phyloP scores from a whole-genome alignment of 2,113 vertebrate species.

The Scortum barcoo region DNA sequence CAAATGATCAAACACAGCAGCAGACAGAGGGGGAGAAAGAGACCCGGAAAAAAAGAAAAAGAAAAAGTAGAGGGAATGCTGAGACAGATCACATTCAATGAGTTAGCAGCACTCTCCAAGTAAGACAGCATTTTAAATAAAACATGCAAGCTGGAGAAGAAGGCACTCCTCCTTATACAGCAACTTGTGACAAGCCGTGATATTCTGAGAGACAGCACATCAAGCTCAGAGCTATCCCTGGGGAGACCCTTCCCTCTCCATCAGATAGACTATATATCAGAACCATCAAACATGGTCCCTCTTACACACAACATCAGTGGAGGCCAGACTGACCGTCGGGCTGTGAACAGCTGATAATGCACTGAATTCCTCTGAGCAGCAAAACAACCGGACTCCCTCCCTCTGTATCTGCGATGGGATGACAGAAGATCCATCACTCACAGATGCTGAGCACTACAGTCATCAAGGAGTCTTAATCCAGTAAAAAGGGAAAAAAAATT shows the following conservation, averaged over 20 bases:
- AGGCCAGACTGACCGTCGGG: conserved; percentile 46
- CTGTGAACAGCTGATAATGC: conserved; percentile 59
- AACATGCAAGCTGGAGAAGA: conserved; percentile 78
- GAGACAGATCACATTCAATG: conserved; percentile 72
- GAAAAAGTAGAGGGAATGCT: conserved; percentile 27
- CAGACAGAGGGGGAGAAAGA: conserved; percentile 21
- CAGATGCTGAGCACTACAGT: conserved; percentile 14
- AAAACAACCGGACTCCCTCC: conserved; percentile 27
- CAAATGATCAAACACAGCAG: conserved; percentile 54
- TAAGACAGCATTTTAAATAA: conserved; percentile 79
- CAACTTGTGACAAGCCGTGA: conserved; percentile 74
- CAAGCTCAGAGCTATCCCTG: conserved; percentile 50
- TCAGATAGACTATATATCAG: conserved; percentile 61
- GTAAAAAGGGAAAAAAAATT: neutral
- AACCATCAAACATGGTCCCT: conserved; percentile 55
- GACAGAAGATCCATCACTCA: conserved; percentile 30
- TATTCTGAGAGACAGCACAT: conserved; percentile 73
- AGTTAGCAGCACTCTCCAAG: conserved; percentile 72
- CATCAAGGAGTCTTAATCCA: conserved; percentile 38
- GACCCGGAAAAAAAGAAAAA: neutral
- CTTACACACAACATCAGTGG: conserved; percentile 31
- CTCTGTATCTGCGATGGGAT: conserved; percentile 23
- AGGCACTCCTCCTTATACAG: conserved; percentile 63
- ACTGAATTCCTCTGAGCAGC: conserved; percentile 37
- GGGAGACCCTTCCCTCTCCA: conserved; percentile 59